phyloP scores from a whole-genome alignment of 2,113 vertebrate species.

The Mellivora capensis region DNA sequence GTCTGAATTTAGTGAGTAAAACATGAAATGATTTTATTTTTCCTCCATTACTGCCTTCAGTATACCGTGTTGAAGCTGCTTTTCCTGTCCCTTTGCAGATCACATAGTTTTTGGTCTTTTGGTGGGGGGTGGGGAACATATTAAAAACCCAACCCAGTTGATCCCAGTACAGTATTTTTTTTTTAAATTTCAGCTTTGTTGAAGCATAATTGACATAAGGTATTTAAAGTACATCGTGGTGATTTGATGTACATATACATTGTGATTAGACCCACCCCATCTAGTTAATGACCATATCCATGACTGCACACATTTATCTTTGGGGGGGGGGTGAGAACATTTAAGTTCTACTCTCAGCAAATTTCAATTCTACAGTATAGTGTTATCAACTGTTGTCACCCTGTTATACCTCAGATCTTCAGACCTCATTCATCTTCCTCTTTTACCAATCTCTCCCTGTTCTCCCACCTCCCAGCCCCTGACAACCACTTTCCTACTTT shows the following conservation, averaged over 20 bases:
- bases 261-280: not conserved
- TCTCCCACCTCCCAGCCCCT: not conserved
- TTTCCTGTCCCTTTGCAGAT: not conserved
- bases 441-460: not conserved
- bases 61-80: not conserved
- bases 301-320: not conserved
- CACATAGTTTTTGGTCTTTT: not conserved
- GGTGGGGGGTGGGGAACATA: accelerated
- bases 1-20: not conserved
- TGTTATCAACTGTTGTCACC: not conserved
- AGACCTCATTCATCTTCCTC: not conserved
- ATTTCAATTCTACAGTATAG: not conserved
- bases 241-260: not conserved
- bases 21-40: not conserved
- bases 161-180: not conserved
- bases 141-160: not conserved
- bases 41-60: not conserved
- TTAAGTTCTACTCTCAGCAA: not conserved
- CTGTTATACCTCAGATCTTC: not conserved
- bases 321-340: not conserved
- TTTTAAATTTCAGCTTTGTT: not conserved
- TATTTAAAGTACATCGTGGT: not conserved
- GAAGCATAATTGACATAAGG: not conserved
- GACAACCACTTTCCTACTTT: not conserved
- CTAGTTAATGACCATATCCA: not conserved